Base-by-base conservation (phyloP, 2,888 invertebrate species). In the Hyposoter didymator region DNA sequence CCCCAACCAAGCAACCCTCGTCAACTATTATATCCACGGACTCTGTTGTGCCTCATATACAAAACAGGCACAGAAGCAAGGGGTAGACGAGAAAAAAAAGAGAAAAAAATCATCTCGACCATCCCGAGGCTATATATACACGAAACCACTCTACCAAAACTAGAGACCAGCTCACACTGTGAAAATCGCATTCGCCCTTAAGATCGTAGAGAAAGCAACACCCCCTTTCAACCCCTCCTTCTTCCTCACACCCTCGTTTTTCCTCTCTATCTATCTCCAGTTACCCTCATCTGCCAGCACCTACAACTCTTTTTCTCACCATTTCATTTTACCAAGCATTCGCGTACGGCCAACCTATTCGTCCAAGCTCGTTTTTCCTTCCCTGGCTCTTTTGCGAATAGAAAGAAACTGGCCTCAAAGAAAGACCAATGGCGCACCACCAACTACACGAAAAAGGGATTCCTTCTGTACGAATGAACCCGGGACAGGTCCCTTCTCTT, bases 241-340 rank as follows among this genome's bases (percentile, higher is more conserved):
- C 28, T 62, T n/a, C n/a, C 32, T 78, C 78, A 14, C 45, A 43
- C 49, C 22, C 12, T 45, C 35, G 45, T 74, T 59, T 74, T 67
- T 67, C 59, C 49, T 64, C 52, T 76, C 66, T 62, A 52, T 64
- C 62, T 64, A 52, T 64, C 45, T 52, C 45, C 35, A 39, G 39
- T 43, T 69, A 32, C 52, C 45, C 66, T 55, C 66, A 67, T 22
- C 59, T 47, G 22, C 72, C 12, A 39, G 55, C 55, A 39, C 59
- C 55, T 28, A 64, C 73, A 76, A 72, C 82, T 79, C 79, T 75
- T 80, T 79, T 85, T 82, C 82, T 66, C 75, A 49, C 82, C 39
- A 72, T 73, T 85, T 73, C 72, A 85, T 82, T 82, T 79, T 67
- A 49, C 59, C 66, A 66, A 52, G 19, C 19, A 64, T 73, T 73